phyloP scores from a whole-genome alignment of 2,113 vertebrate species.

The Pygoscelis antarcticus region DNA sequence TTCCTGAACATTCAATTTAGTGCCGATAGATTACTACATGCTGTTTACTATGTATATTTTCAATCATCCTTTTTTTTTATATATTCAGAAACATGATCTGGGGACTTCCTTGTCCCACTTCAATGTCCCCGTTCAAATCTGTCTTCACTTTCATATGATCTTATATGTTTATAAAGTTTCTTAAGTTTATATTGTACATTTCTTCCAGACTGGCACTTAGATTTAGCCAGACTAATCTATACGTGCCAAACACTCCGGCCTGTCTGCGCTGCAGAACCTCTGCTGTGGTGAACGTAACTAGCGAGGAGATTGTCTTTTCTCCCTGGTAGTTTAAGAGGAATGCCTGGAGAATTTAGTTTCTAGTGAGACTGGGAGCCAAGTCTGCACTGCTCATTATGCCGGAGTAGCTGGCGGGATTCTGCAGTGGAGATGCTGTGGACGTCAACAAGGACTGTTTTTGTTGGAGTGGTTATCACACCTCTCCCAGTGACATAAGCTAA shows the following conservation, averaged over 20 bases:
- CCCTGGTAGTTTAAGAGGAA: not conserved
- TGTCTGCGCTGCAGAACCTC: not conserved
- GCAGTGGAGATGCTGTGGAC: not conserved
- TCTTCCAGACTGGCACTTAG: not conserved
- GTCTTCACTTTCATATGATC: not conserved
- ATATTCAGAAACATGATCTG: not conserved
- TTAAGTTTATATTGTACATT: not conserved
- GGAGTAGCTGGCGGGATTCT: not conserved
- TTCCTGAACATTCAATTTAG: not conserved
- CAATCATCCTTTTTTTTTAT: not conserved
- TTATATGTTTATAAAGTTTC: not conserved
- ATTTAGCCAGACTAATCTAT: not conserved
- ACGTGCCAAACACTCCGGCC: not conserved
- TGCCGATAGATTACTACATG: not conserved
- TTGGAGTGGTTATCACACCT: not conserved
- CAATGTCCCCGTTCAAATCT: not conserved
- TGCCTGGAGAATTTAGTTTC: not conserved
- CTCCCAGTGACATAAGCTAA: not conserved
- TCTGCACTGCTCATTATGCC: not conserved
- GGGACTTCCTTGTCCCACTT: not conserved
- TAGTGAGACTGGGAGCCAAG: not conserved
- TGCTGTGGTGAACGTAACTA: not conserved
- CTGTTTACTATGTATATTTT: not conserved
- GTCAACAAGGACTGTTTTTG: not conserved
- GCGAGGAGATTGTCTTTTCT: not conserved